Evolutionary conservation across 1,140 invertebrate genomes (phyloP).

Genomic region (Proctacanthus coquilletti): DNA sequence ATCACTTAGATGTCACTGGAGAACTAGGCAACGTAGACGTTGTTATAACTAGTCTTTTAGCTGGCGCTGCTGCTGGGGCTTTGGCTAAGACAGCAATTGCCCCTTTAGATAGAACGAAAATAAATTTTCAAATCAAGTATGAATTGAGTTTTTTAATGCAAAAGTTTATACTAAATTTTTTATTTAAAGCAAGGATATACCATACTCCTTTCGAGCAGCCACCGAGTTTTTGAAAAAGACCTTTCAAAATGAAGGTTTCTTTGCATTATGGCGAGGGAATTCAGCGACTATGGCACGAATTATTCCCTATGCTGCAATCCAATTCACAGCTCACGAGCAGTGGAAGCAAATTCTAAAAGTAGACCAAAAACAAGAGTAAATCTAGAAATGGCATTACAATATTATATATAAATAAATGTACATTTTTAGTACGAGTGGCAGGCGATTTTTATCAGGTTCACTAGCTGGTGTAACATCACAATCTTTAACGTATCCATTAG

Average conservation of each 20-base stretch:
- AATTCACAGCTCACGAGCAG: slow-evolving; percentile 94
- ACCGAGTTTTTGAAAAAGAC: slow-evolving; percentile 58
- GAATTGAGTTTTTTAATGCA: slow-evolving; percentile 7
- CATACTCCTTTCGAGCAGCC: slow-evolving; percentile 67
- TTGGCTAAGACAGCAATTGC: slow-evolving; percentile 93
- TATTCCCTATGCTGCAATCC: slow-evolving; percentile 91
- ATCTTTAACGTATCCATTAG: slow-evolving; percentile 86
- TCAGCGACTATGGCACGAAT: slow-evolving; percentile 95
- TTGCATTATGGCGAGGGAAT: slow-evolving; percentile 89
- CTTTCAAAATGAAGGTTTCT: slow-evolving; percentile 56
- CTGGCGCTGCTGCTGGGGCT: slow-evolving; percentile 83
- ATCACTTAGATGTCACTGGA: too few species aligned
- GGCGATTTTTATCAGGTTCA: slow-evolving; percentile 75
- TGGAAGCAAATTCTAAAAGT: slow-evolving; percentile 72
- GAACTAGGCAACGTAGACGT: slow-evolving; percentile 13
- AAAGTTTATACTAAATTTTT: neutral
- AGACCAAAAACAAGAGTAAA: slow-evolving; percentile 18
- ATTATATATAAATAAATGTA: neutral
- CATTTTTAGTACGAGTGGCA: slow-evolving; percentile 17
- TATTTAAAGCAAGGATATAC: slow-evolving; percentile 38
- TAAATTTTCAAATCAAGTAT: slow-evolving; percentile 85
- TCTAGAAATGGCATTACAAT: neutral
- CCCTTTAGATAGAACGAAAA: slow-evolving; percentile 93
- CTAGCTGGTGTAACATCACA: slow-evolving; percentile 89
- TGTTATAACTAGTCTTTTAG: slow-evolving; percentile 53